A percentile compares a stretch with the other conserved stretches of the same genome.
Evolutionary conservation across 2,888 invertebrate genomes (phyloP).

Genomic region (Agrochola macilenta): DNA sequence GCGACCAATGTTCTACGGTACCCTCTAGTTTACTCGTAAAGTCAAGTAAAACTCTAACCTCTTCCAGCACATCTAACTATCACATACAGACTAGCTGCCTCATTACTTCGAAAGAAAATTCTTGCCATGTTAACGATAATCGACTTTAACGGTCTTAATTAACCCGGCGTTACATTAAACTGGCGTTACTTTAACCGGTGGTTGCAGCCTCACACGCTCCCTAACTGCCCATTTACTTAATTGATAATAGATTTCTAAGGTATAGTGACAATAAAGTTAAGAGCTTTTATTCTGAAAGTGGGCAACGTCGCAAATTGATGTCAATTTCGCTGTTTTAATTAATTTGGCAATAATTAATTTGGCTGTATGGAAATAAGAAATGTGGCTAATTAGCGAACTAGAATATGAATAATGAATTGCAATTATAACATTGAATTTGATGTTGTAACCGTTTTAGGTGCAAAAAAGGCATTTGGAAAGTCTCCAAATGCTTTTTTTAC

Average conservation of each 20-base stretch:
- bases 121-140: constrained; percentile 55
- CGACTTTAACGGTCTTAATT: constrained; percentile 64
- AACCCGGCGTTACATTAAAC: constrained; percentile 61
- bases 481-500: no score
- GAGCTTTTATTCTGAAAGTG: no score
- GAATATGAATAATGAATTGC: no score
- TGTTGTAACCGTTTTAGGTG: no score
- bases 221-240: constrained; percentile 63
- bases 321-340: no score
- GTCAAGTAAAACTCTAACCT: constrained; percentile 8
- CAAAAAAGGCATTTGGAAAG: no score
- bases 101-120: constrained; percentile 57
- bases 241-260: constrained; percentile 55
- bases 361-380: no score
- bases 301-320: no score
- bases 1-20: no score
- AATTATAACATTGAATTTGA: no score
- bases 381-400: no score
- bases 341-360: no score
- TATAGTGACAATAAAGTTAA: constrained; percentile 8
- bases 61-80: background rate
- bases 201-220: constrained; percentile 62
- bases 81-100: constrained; percentile 19
- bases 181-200: constrained; percentile 55
- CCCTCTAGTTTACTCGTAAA: background rate